Conservation (phyloP, 2,113 vertebrate species). For the Phrynosoma platyrhinos region DNA sequence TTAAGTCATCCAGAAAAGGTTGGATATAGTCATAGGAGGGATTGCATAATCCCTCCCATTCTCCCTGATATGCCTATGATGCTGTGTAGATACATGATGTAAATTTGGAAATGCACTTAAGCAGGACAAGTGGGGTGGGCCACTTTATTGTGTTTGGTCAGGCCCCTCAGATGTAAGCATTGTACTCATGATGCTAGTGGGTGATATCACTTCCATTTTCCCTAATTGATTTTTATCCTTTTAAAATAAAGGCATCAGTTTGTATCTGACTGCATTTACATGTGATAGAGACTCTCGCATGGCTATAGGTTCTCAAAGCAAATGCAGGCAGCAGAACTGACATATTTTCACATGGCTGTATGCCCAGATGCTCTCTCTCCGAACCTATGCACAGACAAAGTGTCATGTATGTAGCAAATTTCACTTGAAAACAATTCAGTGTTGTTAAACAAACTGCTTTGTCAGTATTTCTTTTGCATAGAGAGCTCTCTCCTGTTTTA, state of each 20-base stretch:
- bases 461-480: background rate
- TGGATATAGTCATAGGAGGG: background rate
- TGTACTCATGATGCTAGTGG: background rate
- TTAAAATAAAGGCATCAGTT: background rate
- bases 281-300: background rate
- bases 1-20: background rate
- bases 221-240: background rate
- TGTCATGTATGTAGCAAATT: background rate
- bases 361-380: background rate
- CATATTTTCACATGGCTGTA: background rate
- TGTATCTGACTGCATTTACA: background rate
- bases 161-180: background rate
- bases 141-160: background rate
- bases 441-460: background rate
- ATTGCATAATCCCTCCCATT: background rate
- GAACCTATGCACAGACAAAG: background rate
- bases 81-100: background rate
- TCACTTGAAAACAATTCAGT: background rate
- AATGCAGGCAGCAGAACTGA: background rate
- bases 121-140: background rate
- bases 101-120: background rate
- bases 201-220: background rate
- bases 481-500: constrained; percentile 18
- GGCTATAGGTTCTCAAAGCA: background rate
- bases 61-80: background rate